Evolutionary conservation across 2,797 vertebrate genomes (phyloP), one percentile per base, ranked within the genome.

Genomic region (Mus spretus): DNA sequence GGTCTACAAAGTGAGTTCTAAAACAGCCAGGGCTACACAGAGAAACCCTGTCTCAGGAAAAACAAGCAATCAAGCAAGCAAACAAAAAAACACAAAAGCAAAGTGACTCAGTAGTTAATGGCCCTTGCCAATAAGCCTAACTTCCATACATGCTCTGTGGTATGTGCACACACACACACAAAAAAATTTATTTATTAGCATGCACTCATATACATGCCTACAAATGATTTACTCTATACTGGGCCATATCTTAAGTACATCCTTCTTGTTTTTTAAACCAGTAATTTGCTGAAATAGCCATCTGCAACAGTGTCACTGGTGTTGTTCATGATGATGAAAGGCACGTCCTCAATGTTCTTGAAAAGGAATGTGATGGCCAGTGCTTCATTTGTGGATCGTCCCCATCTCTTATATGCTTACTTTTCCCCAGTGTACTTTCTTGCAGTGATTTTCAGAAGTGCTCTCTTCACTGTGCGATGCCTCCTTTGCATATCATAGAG

Each of bases 301-400:
- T 99, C 99, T 0, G 99, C 99, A 85, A 99, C 99, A 96, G 99
- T 99, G 59, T 99, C 99, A 97, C 99, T 99, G 0, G 99, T 99
- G 98, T 99, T 99, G 3, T 99, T 99, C 92, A 99, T 99, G 99
- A 40, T 99, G 99, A 99, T 99, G 97, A 99, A 99, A 97, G 99
- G 99, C 98, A 99, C 99, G 98, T 99, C 99, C 98, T 99, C 99
- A 77, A 99, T 99, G 0, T 99, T 99, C 98, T 99, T 99, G 3
- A n/a, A 99, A 99, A 4, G 99, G 99, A 95, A 99, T 99, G 98
- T 99, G 99, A 93, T 99, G 98, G 96, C 99, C 99, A 44, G 99
- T 99, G 78, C 99, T 99, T n/a, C 99, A 99, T 97, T 99, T 99
- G 95, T 99, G 99, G 98, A 99, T 99, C 55, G 99, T 99, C 99